A percentile compares a stretch with the other conserved stretches of the same genome.
These are phyloP conservation scores for Mastigias papua DNA, from an alignment of 30 jellyfish, hydroid and myxozoan genomes.

Conservation along the genomic window DNA sequence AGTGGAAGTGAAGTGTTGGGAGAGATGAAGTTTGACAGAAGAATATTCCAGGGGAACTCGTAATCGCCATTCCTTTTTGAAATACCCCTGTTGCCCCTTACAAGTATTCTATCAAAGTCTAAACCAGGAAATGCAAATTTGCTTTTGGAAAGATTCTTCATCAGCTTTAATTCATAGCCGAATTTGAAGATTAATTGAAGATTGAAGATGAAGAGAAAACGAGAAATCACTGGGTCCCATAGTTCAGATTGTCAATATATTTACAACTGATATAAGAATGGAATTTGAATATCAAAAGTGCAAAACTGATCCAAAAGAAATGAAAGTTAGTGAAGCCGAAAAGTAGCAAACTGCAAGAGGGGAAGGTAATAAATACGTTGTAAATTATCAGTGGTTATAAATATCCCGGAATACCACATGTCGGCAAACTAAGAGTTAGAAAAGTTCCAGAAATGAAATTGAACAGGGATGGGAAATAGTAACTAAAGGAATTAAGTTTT, in stretches of 20 bases:
- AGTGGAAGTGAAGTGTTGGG: neutral
- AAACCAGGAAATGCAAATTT: constrained; percentile 16
- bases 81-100: constrained; percentile 11
- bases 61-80: constrained; percentile 16
- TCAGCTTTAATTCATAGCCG: constrained; percentile 9
- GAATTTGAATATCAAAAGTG: constrained; percentile 31
- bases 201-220: no score
- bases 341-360: constrained; percentile 27
- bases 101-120: neutral
- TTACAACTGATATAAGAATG: constrained; percentile 6
- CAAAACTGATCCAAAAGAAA: constrained; percentile 5
- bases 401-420: constrained; percentile 36
- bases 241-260: neutral
- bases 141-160: neutral
- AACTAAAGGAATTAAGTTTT: constrained; percentile 10
- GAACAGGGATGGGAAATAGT: neutral
- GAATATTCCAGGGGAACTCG: constrained; percentile 35
- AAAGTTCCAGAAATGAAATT: constrained; percentile 15
- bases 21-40: neutral
- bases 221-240: neutral
- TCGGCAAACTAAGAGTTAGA: neutral
- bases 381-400: constrained; percentile 23
- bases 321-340: constrained; percentile 23
- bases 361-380: constrained; percentile 12
- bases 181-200: neutral